phyloP scores from a whole-genome alignment of 2,888 invertebrate species.

The Stictocephala bisonia region DNA sequence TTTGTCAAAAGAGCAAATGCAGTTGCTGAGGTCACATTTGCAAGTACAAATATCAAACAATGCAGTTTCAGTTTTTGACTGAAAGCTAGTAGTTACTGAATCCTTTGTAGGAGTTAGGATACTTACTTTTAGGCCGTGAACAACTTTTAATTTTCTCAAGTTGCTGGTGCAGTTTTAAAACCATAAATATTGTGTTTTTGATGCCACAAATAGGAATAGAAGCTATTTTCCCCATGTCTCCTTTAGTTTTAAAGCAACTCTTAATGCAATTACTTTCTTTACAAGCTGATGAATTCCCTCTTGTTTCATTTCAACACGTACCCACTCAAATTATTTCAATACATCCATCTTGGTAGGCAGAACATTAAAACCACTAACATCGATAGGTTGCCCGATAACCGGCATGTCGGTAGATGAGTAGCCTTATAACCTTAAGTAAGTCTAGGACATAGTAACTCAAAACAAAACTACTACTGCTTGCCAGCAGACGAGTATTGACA shows the following conservation, averaged over 20 bases:
- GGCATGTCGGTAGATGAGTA: not conserved
- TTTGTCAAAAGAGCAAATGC: not conserved
- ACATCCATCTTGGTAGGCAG: not conserved
- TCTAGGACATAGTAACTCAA: not conserved
- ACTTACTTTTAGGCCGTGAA: not conserved
- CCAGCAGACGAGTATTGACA: not conserved
- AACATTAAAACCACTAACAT: constrained; percentile 6
- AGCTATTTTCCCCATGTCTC: not conserved
- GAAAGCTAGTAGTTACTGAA: constrained; percentile 1
- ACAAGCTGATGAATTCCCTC: constrained; percentile 7
- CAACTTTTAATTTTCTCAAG: not conserved
- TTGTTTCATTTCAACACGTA: not conserved
- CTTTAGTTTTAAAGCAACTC: not conserved
- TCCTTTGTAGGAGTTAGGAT: not conserved
- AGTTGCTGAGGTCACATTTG: constrained; percentile 7
- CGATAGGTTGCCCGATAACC: not conserved
- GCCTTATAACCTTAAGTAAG: not conserved
- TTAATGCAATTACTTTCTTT: not conserved
- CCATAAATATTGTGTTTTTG: constrained; percentile 6
- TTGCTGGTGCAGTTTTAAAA: constrained; percentile 2
- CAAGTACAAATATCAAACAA: constrained; percentile 13
- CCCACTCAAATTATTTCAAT: constrained; percentile 6
- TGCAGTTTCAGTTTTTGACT: constrained; percentile 1
- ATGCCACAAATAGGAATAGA: not conserved
- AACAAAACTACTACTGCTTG: not conserved